Conservation (phyloP, 2,888 invertebrate species). For the Pseudoips prasinana region DNA sequence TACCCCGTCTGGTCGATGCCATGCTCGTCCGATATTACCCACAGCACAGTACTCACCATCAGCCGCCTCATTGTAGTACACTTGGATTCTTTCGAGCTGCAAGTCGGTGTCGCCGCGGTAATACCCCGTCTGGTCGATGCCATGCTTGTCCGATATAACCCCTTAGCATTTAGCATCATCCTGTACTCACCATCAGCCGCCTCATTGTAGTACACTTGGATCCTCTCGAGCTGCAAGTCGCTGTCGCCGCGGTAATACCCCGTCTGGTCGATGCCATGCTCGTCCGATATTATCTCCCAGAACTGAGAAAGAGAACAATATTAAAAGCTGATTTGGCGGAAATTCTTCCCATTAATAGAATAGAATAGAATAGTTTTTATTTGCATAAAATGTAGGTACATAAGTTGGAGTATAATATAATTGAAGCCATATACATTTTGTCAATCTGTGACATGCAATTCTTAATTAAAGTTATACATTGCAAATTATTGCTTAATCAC, state of each 20-base stretch:
- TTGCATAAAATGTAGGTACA: too few relatives aligned
- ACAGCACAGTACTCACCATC: too few relatives aligned
- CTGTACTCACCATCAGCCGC: conserved; percentile 74
- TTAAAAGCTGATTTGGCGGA: too few relatives aligned
- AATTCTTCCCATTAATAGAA: too few relatives aligned
- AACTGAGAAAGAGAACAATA: conserved; percentile 68
- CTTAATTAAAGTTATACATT: too few relatives aligned
- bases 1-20: conserved; percentile 84
- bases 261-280: conserved; percentile 85
- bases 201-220: conserved; percentile 89
- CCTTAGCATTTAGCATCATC: too few relatives aligned
- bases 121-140: conserved; percentile 86
- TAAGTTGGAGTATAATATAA: too few relatives aligned
- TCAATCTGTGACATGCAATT: too few relatives aligned
- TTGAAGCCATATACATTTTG: too few relatives aligned
- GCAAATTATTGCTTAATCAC: too few relatives aligned
- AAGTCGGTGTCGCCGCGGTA: conserved; percentile 88
- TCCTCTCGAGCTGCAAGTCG: conserved; percentile 87
- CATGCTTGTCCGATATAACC: conserved; percentile 91
- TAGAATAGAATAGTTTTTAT: too few relatives aligned
- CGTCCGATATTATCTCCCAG: conserved; percentile 90
- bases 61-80: conserved; percentile 91
- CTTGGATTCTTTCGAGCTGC: conserved; percentile 89
- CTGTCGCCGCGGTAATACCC: conserved; percentile 85
- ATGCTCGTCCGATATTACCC: too few relatives aligned